Evolutionary conservation across 2,797 vertebrate species (phyloP).

Genomic region (Melanotaenia nigrans): DNA sequence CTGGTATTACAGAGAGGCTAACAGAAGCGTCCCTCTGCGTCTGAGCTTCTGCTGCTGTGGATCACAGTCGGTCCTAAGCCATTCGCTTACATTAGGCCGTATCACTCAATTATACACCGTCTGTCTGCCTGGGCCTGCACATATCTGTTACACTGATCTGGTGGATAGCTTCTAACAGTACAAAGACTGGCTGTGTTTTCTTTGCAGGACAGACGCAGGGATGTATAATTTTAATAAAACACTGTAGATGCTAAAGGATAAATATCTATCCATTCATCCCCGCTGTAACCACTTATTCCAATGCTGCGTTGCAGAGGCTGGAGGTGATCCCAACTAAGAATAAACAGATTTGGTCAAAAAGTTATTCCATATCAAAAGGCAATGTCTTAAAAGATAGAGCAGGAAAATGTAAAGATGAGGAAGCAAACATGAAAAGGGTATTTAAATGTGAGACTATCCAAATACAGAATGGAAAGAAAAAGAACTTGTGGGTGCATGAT

Average conservation of each 20-base stretch:
- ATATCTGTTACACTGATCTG: conserved; percentile 69
- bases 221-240: not conserved
- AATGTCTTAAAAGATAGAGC: conserved; percentile 1
- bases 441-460: conserved; percentile 30
- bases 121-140: conserved; percentile 60
- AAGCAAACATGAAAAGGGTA: conserved; percentile 17
- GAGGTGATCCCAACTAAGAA: not conserved
- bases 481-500: conserved; percentile 44
- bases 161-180: conserved; percentile 68
- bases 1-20: conserved; percentile 54
- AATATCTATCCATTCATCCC: no score
- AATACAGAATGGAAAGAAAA: conserved; percentile 41
- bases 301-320: no score
- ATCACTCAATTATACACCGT: conserved; percentile 72
- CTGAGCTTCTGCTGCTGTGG: conserved; percentile 42
- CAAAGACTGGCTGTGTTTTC: conserved; percentile 50
- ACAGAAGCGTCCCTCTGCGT: conserved; percentile 53
- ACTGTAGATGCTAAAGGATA: no score
- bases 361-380: not conserved
- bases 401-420: conserved; percentile 23
- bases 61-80: conserved; percentile 57
- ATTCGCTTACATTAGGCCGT: conserved; percentile 69
- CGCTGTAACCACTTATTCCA: no score
- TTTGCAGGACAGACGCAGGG: conserved; percentile 1
- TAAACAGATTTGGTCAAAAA: not conserved